phyloP scores from a whole-genome alignment of 2,888 invertebrate species.

The Serripes groenlandicus region DNA sequence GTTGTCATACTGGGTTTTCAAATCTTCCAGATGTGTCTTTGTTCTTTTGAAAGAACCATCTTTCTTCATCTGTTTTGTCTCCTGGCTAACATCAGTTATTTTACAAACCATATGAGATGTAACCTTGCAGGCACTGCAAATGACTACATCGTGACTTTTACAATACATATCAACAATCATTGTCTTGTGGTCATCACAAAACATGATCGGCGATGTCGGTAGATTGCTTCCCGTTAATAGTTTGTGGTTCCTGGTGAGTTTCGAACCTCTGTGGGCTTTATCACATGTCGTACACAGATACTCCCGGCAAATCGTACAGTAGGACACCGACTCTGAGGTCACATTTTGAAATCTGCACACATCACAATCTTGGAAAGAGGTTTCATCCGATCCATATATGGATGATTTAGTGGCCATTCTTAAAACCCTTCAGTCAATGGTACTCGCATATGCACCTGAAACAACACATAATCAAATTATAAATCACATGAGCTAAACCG shows the following conservation, averaged over 20 bases:
- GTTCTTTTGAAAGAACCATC: background rate
- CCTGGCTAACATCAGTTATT: background rate
- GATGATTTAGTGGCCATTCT: too few relatives aligned
- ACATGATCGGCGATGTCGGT: background rate
- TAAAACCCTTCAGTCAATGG: too few relatives aligned
- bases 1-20: background rate
- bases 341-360: background rate
- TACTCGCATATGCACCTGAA: too few relatives aligned
- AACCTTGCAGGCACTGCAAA: background rate
- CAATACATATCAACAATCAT: background rate
- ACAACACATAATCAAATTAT: too few relatives aligned
- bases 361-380: background rate
- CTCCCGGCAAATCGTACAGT: background rate
- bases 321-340: background rate
- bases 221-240: background rate
- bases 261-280: background rate
- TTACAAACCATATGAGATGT: background rate
- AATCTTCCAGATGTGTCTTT: background rate
- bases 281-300: slow-evolving; percentile 1
- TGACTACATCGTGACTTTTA: slow-evolving; percentile 7
- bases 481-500: too few relatives aligned
- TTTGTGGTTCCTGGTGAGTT: background rate
- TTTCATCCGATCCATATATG: slow-evolving; percentile 7
- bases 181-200: background rate
- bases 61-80: background rate